Conservation (phyloP, 2,888 invertebrate species). For the Tachina grossa region DNA sequence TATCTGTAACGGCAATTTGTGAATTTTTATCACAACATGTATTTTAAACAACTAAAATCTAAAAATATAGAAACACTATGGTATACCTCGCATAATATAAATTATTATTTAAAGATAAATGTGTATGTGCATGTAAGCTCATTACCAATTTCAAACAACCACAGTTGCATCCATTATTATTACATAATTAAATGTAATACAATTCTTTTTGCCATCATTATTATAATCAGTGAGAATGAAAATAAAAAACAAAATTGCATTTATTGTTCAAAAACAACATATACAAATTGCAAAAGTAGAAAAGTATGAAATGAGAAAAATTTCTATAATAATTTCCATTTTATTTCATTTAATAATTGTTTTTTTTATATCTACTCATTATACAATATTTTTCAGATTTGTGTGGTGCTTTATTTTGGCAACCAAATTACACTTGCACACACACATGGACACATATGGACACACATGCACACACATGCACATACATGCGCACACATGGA, state of each 20-base stretch:
- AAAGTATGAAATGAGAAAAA: conserved; percentile 24
- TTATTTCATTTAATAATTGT: conserved; percentile 38
- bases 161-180: conserved; percentile 65
- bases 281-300: neutral
- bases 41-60: neutral
- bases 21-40: neutral
- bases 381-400: neutral
- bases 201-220: conserved; percentile 50
- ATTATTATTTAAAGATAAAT: neutral
- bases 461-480: conserved; percentile 4
- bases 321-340: conserved; percentile 50
- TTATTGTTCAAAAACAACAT: neutral
- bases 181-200: conserved; percentile 67
- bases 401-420: neutral
- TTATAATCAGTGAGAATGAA: conserved; percentile 43
- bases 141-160: conserved; percentile 53
- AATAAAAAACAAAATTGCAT: neutral
- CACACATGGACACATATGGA: conserved; percentile 4
- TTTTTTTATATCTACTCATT: neutral
- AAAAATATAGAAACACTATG: neutral
- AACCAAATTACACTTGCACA: neutral
- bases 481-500: neutral
- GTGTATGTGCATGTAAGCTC: conserved; percentile 2
- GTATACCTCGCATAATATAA: neutral
- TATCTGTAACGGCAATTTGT: neutral